Conservation (phyloP, 2,888 invertebrate genomes). For the Pteria penguin region DNA sequence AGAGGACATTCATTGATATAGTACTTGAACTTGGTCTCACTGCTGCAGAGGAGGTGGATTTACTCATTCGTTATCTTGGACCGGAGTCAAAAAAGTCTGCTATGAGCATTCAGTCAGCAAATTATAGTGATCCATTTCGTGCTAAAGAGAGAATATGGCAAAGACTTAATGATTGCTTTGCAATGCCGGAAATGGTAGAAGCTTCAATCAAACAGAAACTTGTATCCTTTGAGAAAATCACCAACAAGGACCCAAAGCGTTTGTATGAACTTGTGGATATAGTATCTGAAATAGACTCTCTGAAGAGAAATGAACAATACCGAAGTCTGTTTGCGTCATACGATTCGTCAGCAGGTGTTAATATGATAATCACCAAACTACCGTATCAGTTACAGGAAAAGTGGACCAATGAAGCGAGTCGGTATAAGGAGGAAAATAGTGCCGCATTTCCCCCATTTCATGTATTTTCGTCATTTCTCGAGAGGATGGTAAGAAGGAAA, state of each 20-base stretch:
- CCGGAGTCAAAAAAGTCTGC: slow-evolving; percentile 14
- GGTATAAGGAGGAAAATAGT: neutral
- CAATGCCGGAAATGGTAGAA: slow-evolving; percentile 7
- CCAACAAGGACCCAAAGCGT: slow-evolving; percentile 4
- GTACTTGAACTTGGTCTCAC: slow-evolving; percentile 7
- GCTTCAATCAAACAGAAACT: slow-evolving; percentile 15
- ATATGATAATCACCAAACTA: slow-evolving; percentile 3
- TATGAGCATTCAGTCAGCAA: neutral
- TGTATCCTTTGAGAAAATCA: slow-evolving; percentile 1
- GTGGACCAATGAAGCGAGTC: slow-evolving; percentile 3
- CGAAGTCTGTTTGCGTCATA: neutral
- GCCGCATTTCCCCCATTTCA: neutral
- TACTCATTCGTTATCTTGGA: slow-evolving; percentile 1
- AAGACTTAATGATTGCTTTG: slow-evolving; percentile 5
- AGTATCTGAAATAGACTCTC: neutral
- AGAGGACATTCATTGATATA: neutral
- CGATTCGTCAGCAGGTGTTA: slow-evolving; percentile 17
- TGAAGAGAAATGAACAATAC: neutral
- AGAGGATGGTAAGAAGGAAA: neutral
- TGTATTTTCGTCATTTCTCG: neutral
- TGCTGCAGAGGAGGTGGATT: slow-evolving; percentile 18
- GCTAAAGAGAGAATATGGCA: slow-evolving; percentile 20
- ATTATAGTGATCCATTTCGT: neutral
- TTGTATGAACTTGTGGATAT: slow-evolving; percentile 7
- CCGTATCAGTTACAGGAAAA: slow-evolving; percentile 8